A percentile compares a stretch with the other conserved stretches of the same genome.
Evolutionary conservation across 2,888 invertebrate genomes (phyloP).

Genomic region (Chalcis sispes): DNA sequence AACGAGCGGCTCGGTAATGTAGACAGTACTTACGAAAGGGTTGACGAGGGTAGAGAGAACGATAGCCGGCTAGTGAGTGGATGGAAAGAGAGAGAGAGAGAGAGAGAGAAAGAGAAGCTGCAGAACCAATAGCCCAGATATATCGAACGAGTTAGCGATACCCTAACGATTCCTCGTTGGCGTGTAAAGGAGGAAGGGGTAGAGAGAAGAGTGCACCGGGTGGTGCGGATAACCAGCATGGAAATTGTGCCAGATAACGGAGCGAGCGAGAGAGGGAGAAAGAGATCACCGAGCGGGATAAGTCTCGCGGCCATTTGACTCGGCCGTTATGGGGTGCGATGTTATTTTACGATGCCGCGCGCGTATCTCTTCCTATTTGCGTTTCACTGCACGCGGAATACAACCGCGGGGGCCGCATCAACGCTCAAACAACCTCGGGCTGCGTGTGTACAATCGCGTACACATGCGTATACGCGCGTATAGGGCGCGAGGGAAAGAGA

Average conservation of each 20-base stretch:
- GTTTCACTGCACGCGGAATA: constrained; percentile 46
- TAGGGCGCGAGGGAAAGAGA: background rate
- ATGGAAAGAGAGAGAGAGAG: background rate
- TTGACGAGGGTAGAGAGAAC: background rate
- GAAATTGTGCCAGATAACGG: constrained; percentile 45
- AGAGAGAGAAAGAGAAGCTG: background rate
- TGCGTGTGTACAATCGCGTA: background rate
- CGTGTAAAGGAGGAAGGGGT: too few species aligned
- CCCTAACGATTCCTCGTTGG: constrained; percentile 68
- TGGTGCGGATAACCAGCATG: background rate
- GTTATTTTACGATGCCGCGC: constrained; percentile 60
- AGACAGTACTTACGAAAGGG: background rate
- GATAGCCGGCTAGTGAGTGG: background rate
- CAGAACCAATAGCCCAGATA: constrained; percentile 59
- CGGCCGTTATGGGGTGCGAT: constrained; percentile 50
- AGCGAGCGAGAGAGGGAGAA: too few species aligned
- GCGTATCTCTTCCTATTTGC: constrained; percentile 57
- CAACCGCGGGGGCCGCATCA: background rate
- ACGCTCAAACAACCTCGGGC: background rate
- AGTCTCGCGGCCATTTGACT: constrained; percentile 56
- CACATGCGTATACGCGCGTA: background rate
- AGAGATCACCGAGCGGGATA: constrained; percentile 56
- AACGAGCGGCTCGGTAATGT: too few species aligned
- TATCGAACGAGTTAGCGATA: constrained; percentile 71
- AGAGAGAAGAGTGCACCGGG: too few species aligned